Percentiles rank a stretch among this genome's conserved stretches.
These are phyloP conservation scores for Crax fasciolata DNA, from an alignment of 2,797 vertebrate genomes.

Conservation along the genomic window DNA sequence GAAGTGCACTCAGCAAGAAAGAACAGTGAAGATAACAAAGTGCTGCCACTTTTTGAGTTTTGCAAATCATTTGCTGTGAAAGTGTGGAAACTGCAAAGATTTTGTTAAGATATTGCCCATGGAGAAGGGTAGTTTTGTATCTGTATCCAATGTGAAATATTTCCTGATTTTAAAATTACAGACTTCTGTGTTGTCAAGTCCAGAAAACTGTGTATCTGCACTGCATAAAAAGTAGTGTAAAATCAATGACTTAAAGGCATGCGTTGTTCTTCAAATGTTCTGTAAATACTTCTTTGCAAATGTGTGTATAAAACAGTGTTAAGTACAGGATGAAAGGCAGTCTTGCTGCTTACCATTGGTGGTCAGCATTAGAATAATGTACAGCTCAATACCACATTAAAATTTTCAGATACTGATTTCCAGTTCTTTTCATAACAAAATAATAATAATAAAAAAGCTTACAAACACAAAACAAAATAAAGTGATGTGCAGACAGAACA, in stretches of 20 bases:
- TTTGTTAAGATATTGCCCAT: background rate
- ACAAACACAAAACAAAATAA: background rate
- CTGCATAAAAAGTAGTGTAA: background rate
- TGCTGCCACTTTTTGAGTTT: background rate
- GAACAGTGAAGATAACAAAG: background rate
- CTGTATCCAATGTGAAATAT: background rate
- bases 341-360: background rate
- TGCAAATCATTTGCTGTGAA: background rate
- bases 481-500: background rate
- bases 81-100: background rate
- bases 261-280: background rate
- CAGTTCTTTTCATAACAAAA: background rate
- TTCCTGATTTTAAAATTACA: background rate
- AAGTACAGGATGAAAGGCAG: conserved; percentile 5
- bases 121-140: background rate
- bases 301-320: background rate
- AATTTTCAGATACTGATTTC: conserved; percentile 9
- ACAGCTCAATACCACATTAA: background rate
- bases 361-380: background rate
- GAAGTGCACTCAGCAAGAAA: background rate
- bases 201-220: background rate
- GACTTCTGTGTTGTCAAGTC: background rate
- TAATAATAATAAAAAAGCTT: background rate
- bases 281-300: background rate
- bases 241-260: background rate